Conservation (phyloP, 2,113 vertebrate genomes). For the Lasiurus borealis region DNA sequence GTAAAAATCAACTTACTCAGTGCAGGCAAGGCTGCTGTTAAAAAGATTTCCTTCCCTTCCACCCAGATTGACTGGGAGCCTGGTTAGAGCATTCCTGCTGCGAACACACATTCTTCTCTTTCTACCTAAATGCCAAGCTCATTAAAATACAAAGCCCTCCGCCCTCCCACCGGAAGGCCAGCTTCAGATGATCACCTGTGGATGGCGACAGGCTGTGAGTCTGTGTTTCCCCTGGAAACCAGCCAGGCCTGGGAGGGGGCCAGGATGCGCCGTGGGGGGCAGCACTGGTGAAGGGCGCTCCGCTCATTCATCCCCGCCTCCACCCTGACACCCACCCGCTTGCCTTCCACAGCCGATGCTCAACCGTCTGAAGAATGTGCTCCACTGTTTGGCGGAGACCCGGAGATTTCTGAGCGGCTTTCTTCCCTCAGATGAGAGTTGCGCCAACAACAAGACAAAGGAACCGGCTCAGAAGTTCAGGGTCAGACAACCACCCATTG, state of each 20-base stretch:
- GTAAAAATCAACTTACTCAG: background rate
- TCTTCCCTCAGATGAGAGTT: background rate
- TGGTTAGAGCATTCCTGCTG: background rate
- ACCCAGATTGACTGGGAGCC: background rate
- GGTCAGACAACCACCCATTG: background rate
- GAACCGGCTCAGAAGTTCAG: background rate
- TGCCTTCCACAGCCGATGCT: fast-evolving
- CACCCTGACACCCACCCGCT: background rate
- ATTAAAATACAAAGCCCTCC: background rate
- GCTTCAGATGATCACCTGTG: background rate
- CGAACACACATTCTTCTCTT: background rate
- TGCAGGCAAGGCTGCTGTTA: background rate
- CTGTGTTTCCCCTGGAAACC: background rate
- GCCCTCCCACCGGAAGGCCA: background rate
- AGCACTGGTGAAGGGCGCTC: background rate
- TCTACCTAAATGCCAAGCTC: background rate
- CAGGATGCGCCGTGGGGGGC: background rate
- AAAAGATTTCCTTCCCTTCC: background rate
- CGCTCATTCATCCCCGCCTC: background rate
- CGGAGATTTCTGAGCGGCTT: background rate
- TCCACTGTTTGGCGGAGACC: background rate
- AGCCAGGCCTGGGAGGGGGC: background rate
- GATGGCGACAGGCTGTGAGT: background rate
- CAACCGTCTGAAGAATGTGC: background rate
- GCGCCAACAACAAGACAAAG: background rate